Percentiles rank a stretch among this genome's conserved stretches.
Evolutionary conservation across 2,113 vertebrate genomes (phyloP).

Genomic region (Hippolais icterina): DNA sequence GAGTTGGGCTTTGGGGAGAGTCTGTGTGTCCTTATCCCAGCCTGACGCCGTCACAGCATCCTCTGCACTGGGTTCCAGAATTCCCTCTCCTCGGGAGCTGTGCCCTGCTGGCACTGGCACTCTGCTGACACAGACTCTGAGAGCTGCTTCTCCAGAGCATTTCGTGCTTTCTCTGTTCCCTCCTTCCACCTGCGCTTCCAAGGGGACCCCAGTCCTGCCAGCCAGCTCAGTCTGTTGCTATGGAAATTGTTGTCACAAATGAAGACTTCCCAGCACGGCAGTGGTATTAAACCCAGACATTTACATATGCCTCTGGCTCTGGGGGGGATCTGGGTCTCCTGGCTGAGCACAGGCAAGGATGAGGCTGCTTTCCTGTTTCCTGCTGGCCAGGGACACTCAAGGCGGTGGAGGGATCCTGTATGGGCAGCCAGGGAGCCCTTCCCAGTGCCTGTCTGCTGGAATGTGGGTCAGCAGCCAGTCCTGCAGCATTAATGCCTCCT

Average conservation of each 20-base stretch:
- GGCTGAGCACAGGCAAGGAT: not conserved
- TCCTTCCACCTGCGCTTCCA: slow-evolving; percentile 17
- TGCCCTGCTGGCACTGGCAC: not conserved
- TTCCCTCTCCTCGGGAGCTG: not conserved
- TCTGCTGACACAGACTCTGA: not conserved
- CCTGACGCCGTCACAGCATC: fast-evolving
- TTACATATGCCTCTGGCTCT: slow-evolving; percentile 8
- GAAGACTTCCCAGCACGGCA: slow-evolving; percentile 31
- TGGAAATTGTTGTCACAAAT: slow-evolving; percentile 62
- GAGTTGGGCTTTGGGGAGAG: not conserved
- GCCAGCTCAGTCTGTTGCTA: slow-evolving; percentile 46
- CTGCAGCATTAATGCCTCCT: not conserved
- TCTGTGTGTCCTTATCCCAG: fast-evolving
- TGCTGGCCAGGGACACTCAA: not conserved
- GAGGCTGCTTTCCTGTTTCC: not conserved
- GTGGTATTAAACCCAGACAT: slow-evolving; percentile 31
- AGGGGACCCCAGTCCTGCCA: slow-evolving; percentile 15
- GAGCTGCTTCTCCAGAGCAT: not conserved
- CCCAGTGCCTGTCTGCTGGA: not conserved
- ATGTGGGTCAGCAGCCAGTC: slow-evolving; percentile 1
- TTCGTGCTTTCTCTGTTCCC: not conserved
- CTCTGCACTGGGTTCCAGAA: not conserved
- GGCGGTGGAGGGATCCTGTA: not conserved
- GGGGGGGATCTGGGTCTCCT: not conserved
- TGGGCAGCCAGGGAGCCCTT: not conserved